Evolutionary conservation across 2,797 vertebrate species (phyloP).

Genomic region (Tauraco hartlaubi): DNA sequence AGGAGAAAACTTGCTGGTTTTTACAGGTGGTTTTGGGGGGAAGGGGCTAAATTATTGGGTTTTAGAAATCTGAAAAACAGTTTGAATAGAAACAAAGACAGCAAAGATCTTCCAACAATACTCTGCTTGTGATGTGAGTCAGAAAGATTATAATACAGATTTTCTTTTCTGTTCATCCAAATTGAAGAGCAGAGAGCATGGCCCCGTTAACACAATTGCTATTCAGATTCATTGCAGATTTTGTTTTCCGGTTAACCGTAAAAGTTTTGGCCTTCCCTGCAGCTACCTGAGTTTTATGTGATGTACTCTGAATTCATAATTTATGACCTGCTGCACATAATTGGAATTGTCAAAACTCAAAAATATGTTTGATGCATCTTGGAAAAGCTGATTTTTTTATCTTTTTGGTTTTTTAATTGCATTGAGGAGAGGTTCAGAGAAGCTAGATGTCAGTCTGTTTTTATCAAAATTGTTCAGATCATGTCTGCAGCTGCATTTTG

Average conservation of each 20-base stretch:
- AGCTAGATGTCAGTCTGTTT: conserved; percentile 15
- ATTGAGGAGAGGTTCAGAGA: background rate
- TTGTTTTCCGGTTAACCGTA: background rate
- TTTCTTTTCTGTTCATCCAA: background rate
- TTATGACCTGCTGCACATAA: background rate
- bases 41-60: background rate
- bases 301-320: background rate
- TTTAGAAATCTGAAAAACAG: background rate
- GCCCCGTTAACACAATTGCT: background rate
- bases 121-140: background rate
- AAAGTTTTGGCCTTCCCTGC: background rate
- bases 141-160: background rate
- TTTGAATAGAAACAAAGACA: background rate
- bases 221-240: background rate
- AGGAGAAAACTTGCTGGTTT: background rate
- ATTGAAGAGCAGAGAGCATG: background rate
- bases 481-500: conserved; percentile 18
- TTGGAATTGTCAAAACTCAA: background rate
- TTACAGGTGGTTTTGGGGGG: background rate
- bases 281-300: background rate
- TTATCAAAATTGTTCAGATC: conserved; percentile 36
- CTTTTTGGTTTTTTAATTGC: background rate
- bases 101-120: background rate
- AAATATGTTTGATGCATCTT: background rate
- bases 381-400: background rate